Conservation (phyloP, 2,797 vertebrate species). For the Yasuhikotakia modesta region DNA sequence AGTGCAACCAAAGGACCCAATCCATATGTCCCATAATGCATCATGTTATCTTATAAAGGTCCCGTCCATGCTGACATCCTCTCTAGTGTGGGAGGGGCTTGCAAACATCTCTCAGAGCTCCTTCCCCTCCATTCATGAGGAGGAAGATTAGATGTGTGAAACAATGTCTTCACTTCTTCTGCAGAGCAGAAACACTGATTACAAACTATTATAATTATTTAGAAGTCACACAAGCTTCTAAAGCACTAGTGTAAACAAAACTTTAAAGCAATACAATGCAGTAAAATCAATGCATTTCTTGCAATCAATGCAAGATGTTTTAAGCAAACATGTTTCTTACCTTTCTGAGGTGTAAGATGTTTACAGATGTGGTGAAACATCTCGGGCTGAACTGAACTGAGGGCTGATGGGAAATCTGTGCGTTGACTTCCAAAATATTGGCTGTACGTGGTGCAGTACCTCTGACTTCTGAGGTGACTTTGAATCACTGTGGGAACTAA, state of each 20-base stretch:
- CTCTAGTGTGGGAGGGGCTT: constrained; percentile 38
- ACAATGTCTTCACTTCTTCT: constrained; percentile 65
- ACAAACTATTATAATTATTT: not conserved
- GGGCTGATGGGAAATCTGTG: constrained; percentile 63
- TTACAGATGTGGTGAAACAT: constrained; percentile 69
- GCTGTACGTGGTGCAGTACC: constrained; percentile 71
- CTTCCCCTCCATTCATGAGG: constrained; percentile 45
- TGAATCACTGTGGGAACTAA: constrained; percentile 75
- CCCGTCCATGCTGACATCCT: constrained; percentile 59
- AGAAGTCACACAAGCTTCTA: too few relatives aligned
- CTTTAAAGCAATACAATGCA: too few relatives aligned
- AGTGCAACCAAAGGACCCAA: too few relatives aligned
- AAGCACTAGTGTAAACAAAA: too few relatives aligned
- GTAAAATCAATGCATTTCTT: too few relatives aligned
- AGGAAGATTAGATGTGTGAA: constrained; percentile 45
- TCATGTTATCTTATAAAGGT: constrained; percentile 49
- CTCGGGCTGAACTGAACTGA: constrained; percentile 67
- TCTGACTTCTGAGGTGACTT: constrained; percentile 68
- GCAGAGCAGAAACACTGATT: constrained; percentile 35
- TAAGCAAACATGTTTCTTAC: constrained; percentile 59
- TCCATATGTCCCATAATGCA: not conserved
- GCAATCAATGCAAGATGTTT: too few relatives aligned
- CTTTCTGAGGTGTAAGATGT: constrained; percentile 64
- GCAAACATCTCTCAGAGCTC: constrained; percentile 18
- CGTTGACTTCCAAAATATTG: constrained; percentile 68